phyloP scores from a whole-genome alignment of 2,888 invertebrate genomes.

The Hermodice carunculata region DNA sequence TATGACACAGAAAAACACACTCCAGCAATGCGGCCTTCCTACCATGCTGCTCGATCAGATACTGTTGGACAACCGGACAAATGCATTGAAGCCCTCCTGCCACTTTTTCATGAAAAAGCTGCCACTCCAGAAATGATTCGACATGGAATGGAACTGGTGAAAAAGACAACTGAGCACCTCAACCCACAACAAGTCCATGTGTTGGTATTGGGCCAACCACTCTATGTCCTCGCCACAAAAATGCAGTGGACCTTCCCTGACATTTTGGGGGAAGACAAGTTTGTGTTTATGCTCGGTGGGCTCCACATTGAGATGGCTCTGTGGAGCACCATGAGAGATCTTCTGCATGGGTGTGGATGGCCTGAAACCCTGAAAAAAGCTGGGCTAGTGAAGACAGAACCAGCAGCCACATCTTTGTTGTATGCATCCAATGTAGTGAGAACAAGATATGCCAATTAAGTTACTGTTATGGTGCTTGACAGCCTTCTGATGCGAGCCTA shows the following conservation, averaged over 20 bases:
- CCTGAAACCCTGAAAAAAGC: conserved; percentile 27
- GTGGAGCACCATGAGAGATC: conserved; percentile 32
- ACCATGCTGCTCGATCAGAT: conserved; percentile 18
- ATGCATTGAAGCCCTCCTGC: conserved; percentile 24
- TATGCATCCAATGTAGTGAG: conserved; percentile 31
- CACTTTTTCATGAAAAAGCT: conserved; percentile 21
- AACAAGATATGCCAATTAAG: conserved; percentile 29
- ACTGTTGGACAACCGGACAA: conserved; percentile 2
- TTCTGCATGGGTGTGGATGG: conserved; percentile 28
- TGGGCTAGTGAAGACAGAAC: conserved; percentile 29
- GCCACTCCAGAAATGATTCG: conserved; percentile 24
- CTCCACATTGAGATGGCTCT: conserved; percentile 23
- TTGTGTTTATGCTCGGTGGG: neutral
- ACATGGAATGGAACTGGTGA: conserved; percentile 24
- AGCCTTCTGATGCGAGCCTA: conserved; percentile 20
- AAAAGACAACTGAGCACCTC: conserved; percentile 21
- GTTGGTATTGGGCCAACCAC: conserved; percentile 24
- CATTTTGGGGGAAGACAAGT: neutral
- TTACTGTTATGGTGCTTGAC: conserved; percentile 22
- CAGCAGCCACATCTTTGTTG: conserved; percentile 31
- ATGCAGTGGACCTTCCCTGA: conserved; percentile 15
- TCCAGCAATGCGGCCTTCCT: conserved; percentile 15
- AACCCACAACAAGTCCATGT: conserved; percentile 24
- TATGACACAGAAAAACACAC: conserved; percentile 8
- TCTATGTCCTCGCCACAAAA: conserved; percentile 27